Conservation (phyloP, 1,140 invertebrate genomes). For the Anoplolepis gracilipes region DNA sequence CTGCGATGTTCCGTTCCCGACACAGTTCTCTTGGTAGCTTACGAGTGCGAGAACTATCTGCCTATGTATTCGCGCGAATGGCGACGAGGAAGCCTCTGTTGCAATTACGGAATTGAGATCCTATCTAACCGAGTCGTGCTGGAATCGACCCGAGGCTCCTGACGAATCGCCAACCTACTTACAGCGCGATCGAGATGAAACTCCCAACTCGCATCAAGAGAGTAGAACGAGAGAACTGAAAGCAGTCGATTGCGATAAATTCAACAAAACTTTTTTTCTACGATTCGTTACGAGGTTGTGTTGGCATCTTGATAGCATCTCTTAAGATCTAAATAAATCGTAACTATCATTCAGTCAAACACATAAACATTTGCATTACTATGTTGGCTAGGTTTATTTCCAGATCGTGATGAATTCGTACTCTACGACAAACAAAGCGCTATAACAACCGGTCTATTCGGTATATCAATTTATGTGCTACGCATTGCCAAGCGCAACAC, state of each 20-base stretch:
- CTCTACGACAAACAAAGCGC: conserved; percentile 25
- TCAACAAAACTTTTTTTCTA: background rate
- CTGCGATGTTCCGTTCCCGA: conserved; percentile 11
- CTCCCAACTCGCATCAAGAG: background rate
- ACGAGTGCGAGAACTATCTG: background rate
- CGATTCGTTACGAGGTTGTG: background rate
- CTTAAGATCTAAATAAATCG: background rate
- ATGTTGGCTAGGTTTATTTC: background rate
- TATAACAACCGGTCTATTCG: background rate
- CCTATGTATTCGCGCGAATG: conserved; percentile 22
- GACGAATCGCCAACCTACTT: conserved; percentile 56
- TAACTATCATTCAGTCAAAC: background rate
- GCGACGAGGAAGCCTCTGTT: conserved; percentile 15
- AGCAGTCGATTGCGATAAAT: background rate
- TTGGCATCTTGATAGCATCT: background rate
- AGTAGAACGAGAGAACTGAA: background rate
- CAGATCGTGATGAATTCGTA: background rate
- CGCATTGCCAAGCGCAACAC: conserved; percentile 1
- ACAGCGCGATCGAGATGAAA: conserved; percentile 17
- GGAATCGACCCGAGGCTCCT: conserved; percentile 61
- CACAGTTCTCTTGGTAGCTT: background rate
- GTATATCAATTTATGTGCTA: background rate
- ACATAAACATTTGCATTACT: background rate
- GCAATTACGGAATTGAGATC: conserved; percentile 76
- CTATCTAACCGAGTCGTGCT: conserved; percentile 69